Conservation (phyloP, 2,113 vertebrate genomes). For the Onychostoma macrolepis region DNA sequence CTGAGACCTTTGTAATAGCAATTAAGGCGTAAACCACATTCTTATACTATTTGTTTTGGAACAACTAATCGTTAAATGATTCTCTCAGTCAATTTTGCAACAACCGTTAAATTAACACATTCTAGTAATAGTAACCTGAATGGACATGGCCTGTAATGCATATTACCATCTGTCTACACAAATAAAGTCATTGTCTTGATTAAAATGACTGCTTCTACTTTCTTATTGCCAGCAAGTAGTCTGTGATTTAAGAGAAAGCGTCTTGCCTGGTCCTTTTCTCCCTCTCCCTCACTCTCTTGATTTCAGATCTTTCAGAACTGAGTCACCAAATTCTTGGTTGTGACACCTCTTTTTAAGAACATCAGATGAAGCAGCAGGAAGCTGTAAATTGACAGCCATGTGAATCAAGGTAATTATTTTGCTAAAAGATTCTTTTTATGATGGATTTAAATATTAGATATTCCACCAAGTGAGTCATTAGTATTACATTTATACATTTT, state of each 20-base stretch:
- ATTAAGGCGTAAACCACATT: neutral
- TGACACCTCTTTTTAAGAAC: neutral
- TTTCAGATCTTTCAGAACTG: neutral
- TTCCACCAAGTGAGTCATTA: neutral
- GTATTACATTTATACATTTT: neutral
- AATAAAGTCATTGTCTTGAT: slow-evolving; percentile 10
- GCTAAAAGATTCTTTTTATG: neutral
- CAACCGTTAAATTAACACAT: neutral
- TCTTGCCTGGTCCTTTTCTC: neutral
- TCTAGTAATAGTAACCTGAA: neutral
- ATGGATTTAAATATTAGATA: neutral
- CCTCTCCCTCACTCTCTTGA: neutral
- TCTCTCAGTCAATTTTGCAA: neutral
- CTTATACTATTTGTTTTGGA: neutral
- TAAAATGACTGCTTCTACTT: neutral
- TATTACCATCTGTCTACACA: neutral
- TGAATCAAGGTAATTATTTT: neutral
- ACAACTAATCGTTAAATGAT: neutral
- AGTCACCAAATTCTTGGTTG: neutral
- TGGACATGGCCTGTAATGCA: slow-evolving; percentile 2
- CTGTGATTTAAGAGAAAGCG: neutral
- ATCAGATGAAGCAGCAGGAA: neutral
- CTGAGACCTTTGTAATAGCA: neutral
- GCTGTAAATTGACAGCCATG: neutral
- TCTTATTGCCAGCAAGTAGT: neutral